Evolutionary conservation across 1,140 invertebrate species (phyloP), one percentile per base, ranked within the genome.

Genomic region (Acromyrmex echinatior): DNA sequence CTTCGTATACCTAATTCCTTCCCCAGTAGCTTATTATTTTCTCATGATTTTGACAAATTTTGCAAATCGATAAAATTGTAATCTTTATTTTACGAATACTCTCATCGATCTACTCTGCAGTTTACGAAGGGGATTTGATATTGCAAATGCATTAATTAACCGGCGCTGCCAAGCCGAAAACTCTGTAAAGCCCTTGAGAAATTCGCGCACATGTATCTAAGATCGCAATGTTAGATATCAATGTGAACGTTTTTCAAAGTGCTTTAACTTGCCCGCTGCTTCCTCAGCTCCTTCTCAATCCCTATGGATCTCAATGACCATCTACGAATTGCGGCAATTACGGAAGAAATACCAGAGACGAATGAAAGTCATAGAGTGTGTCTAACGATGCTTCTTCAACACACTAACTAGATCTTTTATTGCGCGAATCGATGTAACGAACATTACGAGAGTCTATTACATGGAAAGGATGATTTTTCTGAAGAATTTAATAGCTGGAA

Each of bases 231-330:
- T 79, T 35, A 63, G 14, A 21, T 73, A 74, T 74, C 80, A 74
- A 62, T 74, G 80, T 62, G 68, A 73, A 60, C 21, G 49, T 74
- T n/a, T 82, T 58, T 84, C 56, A 49, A 82, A 25, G 62, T 60
- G 56, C n/a, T 63, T 74, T 65, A 60, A 62, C 39, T 74, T 25
- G 10, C 18, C 3, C 39, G 7, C 25, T 45, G 18, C 45, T n/a
- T 51, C 39, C 18, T 14, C 58, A 14, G 39, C 14, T 35, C 3
- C 39, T 21, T 56, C 28, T 18, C 45, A 0, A 39, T 74, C 68
- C 25, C 56, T 25, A 12, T 28, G 53, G 68, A 82, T 58, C 58
- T 73, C 68, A 58, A 73, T 73, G 35, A 56, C 3, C 18, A 56
- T 14, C 70, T 62, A 18, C 56, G 80, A 82, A 62, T 73, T 25